Percentiles rank a stretch among this genome's conserved stretches.
Conservation (phyloP, 2,113 vertebrate genomes). For the Motacilla tschutschensis region DNA sequence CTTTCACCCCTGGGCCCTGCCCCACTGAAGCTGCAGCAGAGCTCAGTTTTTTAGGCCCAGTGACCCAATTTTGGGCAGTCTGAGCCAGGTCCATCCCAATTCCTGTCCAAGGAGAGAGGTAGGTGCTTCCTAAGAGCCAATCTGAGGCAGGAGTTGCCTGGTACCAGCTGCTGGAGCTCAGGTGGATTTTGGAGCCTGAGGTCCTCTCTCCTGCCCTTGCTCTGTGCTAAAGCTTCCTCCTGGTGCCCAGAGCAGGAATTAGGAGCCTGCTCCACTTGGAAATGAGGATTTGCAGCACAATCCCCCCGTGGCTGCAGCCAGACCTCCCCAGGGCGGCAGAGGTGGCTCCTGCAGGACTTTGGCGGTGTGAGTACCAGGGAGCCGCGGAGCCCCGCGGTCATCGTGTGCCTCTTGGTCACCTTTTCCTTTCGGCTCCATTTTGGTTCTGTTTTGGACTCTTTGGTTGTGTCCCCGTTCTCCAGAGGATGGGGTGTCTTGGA, state of each 20-base stretch:
- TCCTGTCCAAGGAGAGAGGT: not conserved
- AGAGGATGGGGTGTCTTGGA: slow-evolving; percentile 8
- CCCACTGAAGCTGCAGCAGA: not conserved
- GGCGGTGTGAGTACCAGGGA: not conserved
- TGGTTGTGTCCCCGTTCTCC: slow-evolving; percentile 1
- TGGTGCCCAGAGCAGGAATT: not conserved
- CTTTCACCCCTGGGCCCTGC: not conserved
- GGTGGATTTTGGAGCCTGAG: not conserved
- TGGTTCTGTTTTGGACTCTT: not conserved
- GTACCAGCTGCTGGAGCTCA: not conserved
- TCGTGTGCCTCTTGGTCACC: not conserved
- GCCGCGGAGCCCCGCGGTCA: not conserved
- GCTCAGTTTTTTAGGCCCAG: accelerated
- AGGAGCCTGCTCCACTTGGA: not conserved
- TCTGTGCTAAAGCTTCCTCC: accelerated
- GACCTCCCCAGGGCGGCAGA: not conserved
- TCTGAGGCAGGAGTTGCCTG: not conserved
- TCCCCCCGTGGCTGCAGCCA: not conserved
- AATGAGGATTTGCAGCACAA: not conserved
- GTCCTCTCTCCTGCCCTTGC: not conserved
- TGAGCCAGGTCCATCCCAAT: not conserved
- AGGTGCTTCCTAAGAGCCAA: not conserved
- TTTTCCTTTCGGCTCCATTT: not conserved
- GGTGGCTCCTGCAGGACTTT: not conserved
- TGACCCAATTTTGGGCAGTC: accelerated